A percentile compares a stretch with the other conserved stretches of the same genome.
Conservation (phyloP, 2,797 vertebrate genomes). For the Paguma larvata region DNA sequence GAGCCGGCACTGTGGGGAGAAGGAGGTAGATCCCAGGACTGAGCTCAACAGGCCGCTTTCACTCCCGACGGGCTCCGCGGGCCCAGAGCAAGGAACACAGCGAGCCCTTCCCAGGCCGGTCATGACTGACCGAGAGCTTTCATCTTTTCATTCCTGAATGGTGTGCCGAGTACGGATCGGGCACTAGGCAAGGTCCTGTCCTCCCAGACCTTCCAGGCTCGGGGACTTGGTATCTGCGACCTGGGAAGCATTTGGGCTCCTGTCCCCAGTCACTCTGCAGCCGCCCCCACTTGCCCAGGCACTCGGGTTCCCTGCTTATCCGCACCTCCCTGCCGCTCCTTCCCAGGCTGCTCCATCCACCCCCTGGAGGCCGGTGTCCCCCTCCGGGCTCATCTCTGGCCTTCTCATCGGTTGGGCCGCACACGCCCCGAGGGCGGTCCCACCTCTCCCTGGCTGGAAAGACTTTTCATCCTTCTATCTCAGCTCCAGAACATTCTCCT, state of each 20-base stretch:
- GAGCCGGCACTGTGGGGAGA: rapidly evolving
- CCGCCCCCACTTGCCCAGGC: neutral
- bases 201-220: neutral
- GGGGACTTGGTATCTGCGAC: neutral
- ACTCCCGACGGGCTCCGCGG: neutral
- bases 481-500: neutral
- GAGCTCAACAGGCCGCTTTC: neutral
- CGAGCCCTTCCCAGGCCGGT: neutral
- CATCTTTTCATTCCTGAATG: neutral
- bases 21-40: neutral
- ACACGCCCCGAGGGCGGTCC: rapidly evolving
- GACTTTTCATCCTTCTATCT: neutral
- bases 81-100: neutral
- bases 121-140: neutral
- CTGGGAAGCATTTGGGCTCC: neutral
- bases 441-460: neutral
- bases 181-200: neutral
- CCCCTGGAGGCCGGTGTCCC: neutral
- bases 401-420: neutral
- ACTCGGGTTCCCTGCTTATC: neutral
- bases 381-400: neutral
- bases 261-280: neutral
- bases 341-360: neutral
- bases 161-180: neutral
- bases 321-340: neutral